A percentile compares a stretch with the other conserved stretches of the same genome.
These are phyloP conservation scores for Macquaria australasica DNA, from an alignment of 2,113 vertebrate species.

Conservation along the genomic window DNA sequence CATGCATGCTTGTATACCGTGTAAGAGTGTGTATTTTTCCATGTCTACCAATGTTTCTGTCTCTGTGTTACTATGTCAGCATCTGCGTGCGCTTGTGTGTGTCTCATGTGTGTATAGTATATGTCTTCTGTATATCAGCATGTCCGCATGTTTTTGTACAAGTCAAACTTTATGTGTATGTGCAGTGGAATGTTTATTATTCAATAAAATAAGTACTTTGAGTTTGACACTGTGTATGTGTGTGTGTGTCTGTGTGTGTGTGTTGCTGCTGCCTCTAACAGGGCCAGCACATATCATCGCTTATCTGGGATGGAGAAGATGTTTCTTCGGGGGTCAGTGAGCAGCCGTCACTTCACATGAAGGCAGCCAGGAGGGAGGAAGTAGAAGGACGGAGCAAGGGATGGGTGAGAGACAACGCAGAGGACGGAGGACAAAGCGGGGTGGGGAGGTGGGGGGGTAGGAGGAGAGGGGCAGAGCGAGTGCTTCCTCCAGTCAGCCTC, in stretches of 20 bases:
- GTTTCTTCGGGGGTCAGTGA: constrained; percentile 64
- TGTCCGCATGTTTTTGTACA: background rate
- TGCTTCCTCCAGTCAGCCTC: constrained; percentile 14
- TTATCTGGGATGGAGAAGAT: constrained; percentile 61
- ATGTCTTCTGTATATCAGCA: background rate
- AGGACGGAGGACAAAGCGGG: constrained; percentile 4
- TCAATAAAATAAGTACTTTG: background rate
- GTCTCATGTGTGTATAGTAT: background rate
- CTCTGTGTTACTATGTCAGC: background rate
- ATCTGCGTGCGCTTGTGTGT: background rate
- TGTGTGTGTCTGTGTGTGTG: background rate
- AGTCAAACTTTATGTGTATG: background rate
- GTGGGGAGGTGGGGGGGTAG: background rate
- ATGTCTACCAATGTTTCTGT: constrained; percentile 4
- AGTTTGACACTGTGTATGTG: constrained; percentile 3
- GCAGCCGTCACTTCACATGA: constrained; percentile 71
- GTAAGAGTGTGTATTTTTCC: background rate
- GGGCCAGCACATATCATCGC: constrained; percentile 62
- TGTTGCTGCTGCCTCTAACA: constrained; percentile 15
- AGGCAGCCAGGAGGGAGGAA: constrained; percentile 47
- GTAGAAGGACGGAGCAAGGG: constrained; percentile 6
- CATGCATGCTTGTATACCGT: background rate
- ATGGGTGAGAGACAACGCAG: constrained; percentile 42
- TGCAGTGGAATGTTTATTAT: background rate
- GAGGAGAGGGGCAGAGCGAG: background rate